These are phyloP conservation scores for Matsumyia berberina DNA, from an alignment of 2,888 invertebrate genomes.

Conservation along the genomic window DNA sequence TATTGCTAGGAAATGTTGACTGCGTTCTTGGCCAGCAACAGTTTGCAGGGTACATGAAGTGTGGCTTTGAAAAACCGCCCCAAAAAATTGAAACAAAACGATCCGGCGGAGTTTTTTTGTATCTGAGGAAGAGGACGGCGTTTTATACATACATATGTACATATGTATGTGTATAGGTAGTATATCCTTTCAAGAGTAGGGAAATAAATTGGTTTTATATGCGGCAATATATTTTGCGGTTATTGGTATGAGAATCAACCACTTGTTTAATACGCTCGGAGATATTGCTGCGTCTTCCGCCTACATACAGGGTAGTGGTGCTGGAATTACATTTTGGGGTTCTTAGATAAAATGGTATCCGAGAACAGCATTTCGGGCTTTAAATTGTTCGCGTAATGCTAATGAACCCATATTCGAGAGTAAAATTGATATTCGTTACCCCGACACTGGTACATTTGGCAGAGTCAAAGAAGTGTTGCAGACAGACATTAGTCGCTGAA, in stretches of 20 bases:
- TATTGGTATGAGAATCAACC: conserved; percentile 71
- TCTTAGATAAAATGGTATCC: conserved; percentile 36
- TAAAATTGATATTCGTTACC: conserved; percentile 45
- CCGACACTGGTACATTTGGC: not conserved
- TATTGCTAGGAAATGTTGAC: conserved; percentile 3
- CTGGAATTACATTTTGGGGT: conserved; percentile 28
- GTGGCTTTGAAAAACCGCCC: conserved; percentile 20
- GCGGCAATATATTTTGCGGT: conserved; percentile 68
- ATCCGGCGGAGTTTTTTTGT: conserved; percentile 29
- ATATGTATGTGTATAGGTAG: not conserved
- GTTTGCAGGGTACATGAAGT: conserved; percentile 28
- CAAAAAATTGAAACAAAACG: conserved; percentile 21
- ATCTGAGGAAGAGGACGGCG: conserved; percentile 11
- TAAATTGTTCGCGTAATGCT: conserved; percentile 62
- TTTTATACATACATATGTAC: no score
- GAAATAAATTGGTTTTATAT: conserved; percentile 70
- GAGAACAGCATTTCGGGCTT: conserved; percentile 49
- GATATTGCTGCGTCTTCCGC: conserved; percentile 10
- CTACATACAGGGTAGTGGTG: conserved; percentile 5
- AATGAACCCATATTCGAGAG: conserved; percentile 56
- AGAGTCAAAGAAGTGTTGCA: conserved; percentile 34
- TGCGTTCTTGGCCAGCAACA: conserved; percentile 48
- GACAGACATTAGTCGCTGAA: conserved; percentile 56
- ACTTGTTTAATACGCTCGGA: conserved; percentile 65
- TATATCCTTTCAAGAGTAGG: conserved; percentile 53